Evolutionary conservation across 2,888 invertebrate genomes (phyloP), one percentile per base, ranked within the genome.

Genomic region (Drosophila monieri): DNA sequence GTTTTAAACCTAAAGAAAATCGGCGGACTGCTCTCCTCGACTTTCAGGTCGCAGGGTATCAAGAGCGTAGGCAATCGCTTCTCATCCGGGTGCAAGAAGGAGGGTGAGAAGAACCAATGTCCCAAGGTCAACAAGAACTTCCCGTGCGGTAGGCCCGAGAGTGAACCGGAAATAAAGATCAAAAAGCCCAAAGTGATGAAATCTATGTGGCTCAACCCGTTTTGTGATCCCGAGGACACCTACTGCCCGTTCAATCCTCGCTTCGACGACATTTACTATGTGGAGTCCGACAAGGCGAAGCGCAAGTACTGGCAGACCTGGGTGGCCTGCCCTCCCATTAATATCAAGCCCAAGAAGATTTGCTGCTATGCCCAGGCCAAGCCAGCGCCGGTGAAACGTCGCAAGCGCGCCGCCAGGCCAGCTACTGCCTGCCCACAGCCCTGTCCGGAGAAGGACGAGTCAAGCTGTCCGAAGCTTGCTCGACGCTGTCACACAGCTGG

Each of bases 241-340:
- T 46, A 72, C 23, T 80, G 88, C 12, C 77, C 76, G 0, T 76
- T 74, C 14, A 79, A 79, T 77, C 85, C 86, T 0, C 83, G 86
- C 0, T 90, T 90, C 53, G 91, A 90, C 59, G 85, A 88, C 2
- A 77, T 90, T 9, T 90, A 90, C 46, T 90, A 89, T 14, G 76
- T 84, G 3, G 79, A 78, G 6, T 88, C 86, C 0, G 88, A 91
- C 44, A 90, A 90, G 62, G 72, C 81, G 0, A 88, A 78, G n/a
- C 83, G 89, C 1, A 75, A 69, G 37, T 90, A 90, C 55, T 89
- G 87, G 74, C 91, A 90, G 51, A 90, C 91, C 3, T 90, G 91
- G 91, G 78, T 89, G 0, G 67, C 79, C 12, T 91, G 91, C 35
- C 90, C 91, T 0, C 72, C 85, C 0, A 2, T 84, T n/a, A 12